Conservation (phyloP, 2,888 invertebrate genomes). For the Lissonota sp. region DNA sequence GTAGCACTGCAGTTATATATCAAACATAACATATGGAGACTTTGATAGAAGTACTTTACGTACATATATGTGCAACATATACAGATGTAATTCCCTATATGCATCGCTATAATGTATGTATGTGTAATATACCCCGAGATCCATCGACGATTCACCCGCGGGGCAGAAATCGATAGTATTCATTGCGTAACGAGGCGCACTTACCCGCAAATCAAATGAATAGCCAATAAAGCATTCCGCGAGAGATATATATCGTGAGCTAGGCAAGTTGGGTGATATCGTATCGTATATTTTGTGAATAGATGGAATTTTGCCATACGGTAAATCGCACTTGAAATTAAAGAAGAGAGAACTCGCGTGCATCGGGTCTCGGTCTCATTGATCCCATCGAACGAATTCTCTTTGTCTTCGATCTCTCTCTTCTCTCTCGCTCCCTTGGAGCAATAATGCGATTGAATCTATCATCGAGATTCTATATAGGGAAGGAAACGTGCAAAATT, state of each 20-base stretch:
- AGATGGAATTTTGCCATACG: background rate
- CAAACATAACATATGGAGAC: slow-evolving; percentile 1
- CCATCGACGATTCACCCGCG: slow-evolving; percentile 61
- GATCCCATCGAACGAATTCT: slow-evolving; percentile 57
- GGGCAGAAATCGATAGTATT: slow-evolving; percentile 76
- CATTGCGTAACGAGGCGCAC: slow-evolving; percentile 77
- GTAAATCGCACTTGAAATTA: background rate
- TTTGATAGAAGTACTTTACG: slow-evolving; percentile 5
- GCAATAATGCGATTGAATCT: too few relatives aligned
- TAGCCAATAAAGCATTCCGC: slow-evolving; percentile 72
- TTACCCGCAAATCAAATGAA: slow-evolving; percentile 78
- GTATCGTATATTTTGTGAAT: background rate
- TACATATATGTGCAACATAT: background rate
- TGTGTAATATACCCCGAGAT: slow-evolving; percentile 22
- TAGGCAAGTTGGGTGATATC: slow-evolving; percentile 16
- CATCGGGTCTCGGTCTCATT: slow-evolving; percentile 66
- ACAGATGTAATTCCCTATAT: background rate
- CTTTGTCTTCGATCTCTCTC: too few relatives aligned
- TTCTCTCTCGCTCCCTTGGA: slow-evolving; percentile 13
- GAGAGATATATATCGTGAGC: slow-evolving; percentile 50
- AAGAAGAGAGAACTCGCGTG: slow-evolving; percentile 12
- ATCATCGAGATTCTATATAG: too few relatives aligned
- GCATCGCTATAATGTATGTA: background rate
- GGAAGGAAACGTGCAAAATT: too few relatives aligned
- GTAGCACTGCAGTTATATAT: background rate